Evolutionary conservation across 1,140 invertebrate species (phyloP).

Genomic region (Saccostrea cuccullata): DNA sequence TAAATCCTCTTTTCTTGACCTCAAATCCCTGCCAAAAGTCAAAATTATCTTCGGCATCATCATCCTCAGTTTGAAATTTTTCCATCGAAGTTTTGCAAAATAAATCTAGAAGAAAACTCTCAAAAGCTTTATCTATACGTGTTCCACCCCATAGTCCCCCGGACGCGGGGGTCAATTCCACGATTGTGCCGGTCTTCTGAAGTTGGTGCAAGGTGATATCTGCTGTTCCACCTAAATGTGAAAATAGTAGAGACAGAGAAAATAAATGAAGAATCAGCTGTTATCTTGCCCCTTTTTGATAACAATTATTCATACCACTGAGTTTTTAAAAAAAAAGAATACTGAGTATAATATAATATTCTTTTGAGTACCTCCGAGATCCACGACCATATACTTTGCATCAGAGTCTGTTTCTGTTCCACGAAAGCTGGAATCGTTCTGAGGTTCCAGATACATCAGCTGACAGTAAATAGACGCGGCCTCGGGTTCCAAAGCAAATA

Average conservation of each 20-base stretch:
- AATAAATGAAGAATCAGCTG: too few relatives aligned
- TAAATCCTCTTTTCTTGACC: conserved; percentile 43
- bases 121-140: conserved; percentile 50
- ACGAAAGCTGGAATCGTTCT: neutral
- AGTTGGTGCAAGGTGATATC: conserved; percentile 54
- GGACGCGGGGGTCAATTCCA: conserved; percentile 41
- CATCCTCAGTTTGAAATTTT: conserved; percentile 44
- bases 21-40: conserved; percentile 50
- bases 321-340: too few relatives aligned
- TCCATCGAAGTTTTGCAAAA: conserved; percentile 41
- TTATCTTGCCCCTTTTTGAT: too few relatives aligned
- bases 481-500: conserved; percentile 29
- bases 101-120: conserved; percentile 38
- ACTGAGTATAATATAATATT: too few relatives aligned
- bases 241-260: too few relatives aligned
- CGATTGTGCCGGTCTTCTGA: conserved; percentile 36
- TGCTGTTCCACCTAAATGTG: conserved; percentile 60
- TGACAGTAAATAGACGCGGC: conserved; percentile 15
- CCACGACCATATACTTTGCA: conserved; percentile 32
- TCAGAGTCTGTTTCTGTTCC: neutral
- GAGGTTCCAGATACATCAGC: neutral
- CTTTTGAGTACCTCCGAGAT: neutral
- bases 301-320: too few relatives aligned
- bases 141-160: conserved; percentile 59
- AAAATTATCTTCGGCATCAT: conserved; percentile 37